A percentile compares a stretch with the other conserved stretches of the same genome.
These are phyloP conservation scores for Harpalus rufipes DNA, from an alignment of 2,888 invertebrate species.

Conservation along the genomic window DNA sequence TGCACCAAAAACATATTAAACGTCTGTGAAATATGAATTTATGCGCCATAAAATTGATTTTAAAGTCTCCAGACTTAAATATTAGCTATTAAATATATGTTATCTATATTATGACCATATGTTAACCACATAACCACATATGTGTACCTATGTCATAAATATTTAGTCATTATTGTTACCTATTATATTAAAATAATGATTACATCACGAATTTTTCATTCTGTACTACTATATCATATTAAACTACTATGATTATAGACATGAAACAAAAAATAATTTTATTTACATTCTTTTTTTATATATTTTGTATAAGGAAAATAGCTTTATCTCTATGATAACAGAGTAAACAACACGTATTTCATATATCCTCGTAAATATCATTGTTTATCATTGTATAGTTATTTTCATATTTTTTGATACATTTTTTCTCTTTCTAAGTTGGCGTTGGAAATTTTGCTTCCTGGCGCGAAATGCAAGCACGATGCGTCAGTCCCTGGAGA, in stretches of 20 bases:
- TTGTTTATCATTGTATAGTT: too few relatives aligned
- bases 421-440: background rate
- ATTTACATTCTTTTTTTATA: too few relatives aligned
- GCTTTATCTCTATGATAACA: too few relatives aligned
- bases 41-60: background rate
- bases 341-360: too few relatives aligned
- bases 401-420: background rate
- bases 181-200: background rate
- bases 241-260: background rate
- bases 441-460: background rate
- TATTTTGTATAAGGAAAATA: too few relatives aligned
- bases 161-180: background rate
- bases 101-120: background rate
- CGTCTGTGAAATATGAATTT: background rate
- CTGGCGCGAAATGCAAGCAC: conserved; percentile 39
- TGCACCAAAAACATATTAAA: too few relatives aligned
- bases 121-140: background rate
- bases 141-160: background rate
- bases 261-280: too few relatives aligned
- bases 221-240: too few relatives aligned
- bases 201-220: background rate
- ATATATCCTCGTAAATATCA: too few relatives aligned
- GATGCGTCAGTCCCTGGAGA: conserved; percentile 51
- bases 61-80: background rate
- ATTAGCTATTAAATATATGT: background rate